Evolutionary conservation across 2,113 vertebrate species (phyloP).

Genomic region (Phalacrocorax aristotelis): DNA sequence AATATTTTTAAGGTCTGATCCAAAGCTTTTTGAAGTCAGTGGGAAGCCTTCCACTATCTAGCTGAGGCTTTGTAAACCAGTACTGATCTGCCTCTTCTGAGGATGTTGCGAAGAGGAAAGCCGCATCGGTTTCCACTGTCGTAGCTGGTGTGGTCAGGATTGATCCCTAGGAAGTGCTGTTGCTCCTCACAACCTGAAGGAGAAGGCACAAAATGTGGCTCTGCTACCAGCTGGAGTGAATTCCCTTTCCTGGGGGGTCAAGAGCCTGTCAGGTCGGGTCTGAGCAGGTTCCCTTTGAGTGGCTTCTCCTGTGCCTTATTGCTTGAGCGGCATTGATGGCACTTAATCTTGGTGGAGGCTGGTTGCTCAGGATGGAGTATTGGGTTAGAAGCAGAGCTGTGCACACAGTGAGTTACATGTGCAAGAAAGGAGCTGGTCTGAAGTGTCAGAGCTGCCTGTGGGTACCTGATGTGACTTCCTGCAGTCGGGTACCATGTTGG

Average conservation of each 20-base stretch:
- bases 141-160: neutral
- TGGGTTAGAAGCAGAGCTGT: neutral
- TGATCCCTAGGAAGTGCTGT: neutral
- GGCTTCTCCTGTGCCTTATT: neutral
- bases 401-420: neutral
- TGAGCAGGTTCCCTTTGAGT: neutral
- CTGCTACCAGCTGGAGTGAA: neutral
- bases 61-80: neutral
- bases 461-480: neutral
- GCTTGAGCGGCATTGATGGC: neutral
- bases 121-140: neutral
- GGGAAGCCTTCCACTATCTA: neutral
- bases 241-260: neutral
- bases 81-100: neutral
- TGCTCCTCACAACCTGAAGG: neutral
- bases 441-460: neutral
- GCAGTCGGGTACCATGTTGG: neutral
- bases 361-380: neutral
- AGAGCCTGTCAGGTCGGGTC: neutral
- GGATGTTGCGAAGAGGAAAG: neutral
- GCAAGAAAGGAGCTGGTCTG: neutral
- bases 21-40: neutral
- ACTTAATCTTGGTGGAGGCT: neutral
- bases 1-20: neutral
- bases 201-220: neutral